Evolutionary conservation across 30 jellyfish, hydroid and myxozoan species (phyloP).

Genomic region (Clytia hemisphaerica): DNA sequence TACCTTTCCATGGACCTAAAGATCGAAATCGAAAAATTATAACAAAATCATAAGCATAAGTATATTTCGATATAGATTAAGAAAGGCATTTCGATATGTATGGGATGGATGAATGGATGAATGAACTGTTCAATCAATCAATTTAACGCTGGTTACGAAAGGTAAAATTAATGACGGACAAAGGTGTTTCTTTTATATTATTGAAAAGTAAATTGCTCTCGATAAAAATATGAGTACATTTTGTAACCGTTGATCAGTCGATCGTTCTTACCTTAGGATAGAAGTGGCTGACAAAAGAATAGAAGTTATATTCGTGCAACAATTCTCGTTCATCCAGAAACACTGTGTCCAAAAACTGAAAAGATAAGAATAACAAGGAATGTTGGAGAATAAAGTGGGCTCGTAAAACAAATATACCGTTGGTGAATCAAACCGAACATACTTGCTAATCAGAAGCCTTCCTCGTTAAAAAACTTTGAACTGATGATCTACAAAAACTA

Average conservation of each 20-base stretch:
- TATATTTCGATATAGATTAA: background rate
- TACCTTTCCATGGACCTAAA: constrained; percentile 57
- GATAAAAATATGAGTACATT: too few relatives aligned
- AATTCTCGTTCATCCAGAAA: constrained; percentile 81
- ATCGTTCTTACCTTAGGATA: constrained; percentile 59
- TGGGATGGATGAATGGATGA: background rate
- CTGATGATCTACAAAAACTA: too few relatives aligned
- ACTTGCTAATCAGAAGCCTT: too few relatives aligned
- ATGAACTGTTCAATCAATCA: background rate
- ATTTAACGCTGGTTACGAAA: too few relatives aligned
- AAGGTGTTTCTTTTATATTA: too few relatives aligned
- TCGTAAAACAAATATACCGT: background rate
- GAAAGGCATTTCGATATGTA: background rate
- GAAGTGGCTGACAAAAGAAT: constrained; percentile 53
- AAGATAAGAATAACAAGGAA: background rate
- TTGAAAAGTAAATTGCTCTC: too few relatives aligned
- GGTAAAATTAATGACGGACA: too few relatives aligned
- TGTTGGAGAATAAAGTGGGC: background rate
- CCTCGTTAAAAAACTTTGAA: too few relatives aligned
- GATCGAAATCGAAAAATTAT: background rate
- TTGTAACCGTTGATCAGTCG: background rate
- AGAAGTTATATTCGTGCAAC: constrained; percentile 41
- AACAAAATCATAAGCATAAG: background rate
- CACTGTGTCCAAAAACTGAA: constrained; percentile 69
- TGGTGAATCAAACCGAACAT: too few relatives aligned